phyloP scores from a whole-genome alignment of 2,113 vertebrate species.

The Saimiri boliviensis region DNA sequence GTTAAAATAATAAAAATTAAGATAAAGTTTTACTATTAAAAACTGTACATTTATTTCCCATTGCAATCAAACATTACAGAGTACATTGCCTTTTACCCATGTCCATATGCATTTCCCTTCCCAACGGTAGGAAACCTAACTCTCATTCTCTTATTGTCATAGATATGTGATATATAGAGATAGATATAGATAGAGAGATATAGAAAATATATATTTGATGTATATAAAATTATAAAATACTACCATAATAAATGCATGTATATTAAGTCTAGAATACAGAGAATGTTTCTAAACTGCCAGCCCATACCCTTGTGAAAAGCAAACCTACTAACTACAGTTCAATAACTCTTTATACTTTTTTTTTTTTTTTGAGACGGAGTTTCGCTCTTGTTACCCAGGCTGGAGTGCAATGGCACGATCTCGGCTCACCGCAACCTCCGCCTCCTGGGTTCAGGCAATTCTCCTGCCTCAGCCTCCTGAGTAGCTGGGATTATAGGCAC shows the following conservation, averaged over 20 bases:
- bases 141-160: background rate
- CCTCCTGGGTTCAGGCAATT: too few relatives aligned
- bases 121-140: background rate
- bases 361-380: too few relatives aligned
- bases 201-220: background rate
- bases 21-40: background rate
- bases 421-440: too few relatives aligned
- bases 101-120: background rate
- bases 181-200: background rate
- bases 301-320: background rate
- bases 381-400: too few relatives aligned
- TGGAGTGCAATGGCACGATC: too few relatives aligned
- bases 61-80: background rate
- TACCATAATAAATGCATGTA: too few relatives aligned
- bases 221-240: too few relatives aligned
- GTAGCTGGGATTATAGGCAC: too few relatives aligned
- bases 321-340: background rate
- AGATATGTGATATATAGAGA: background rate
- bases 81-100: background rate
- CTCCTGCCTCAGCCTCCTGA: too few relatives aligned
- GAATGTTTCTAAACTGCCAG: background rate
- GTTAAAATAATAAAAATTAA: background rate
- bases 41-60: background rate
- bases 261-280: background rate
- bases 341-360: background rate